Evolutionary conservation across 2,113 vertebrate species (phyloP).

Genomic region (Lanius collurio): DNA sequence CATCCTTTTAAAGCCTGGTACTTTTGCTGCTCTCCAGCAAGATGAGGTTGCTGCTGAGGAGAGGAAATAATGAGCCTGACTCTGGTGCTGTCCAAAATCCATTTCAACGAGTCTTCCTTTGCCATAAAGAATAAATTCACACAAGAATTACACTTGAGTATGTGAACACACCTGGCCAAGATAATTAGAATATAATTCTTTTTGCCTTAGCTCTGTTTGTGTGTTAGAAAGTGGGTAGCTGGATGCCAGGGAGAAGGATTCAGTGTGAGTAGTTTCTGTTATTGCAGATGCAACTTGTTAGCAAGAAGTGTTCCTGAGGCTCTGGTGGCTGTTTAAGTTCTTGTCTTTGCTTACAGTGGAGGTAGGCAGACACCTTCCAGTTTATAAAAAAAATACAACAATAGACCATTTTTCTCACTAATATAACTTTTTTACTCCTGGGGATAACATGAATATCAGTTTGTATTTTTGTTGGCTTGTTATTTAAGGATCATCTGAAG

Average conservation of each 20-base stretch:
- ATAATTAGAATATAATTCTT: background rate
- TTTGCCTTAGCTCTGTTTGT: background rate
- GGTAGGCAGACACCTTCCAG: background rate
- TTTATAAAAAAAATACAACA: background rate
- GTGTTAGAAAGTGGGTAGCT: background rate
- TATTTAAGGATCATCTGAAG: constrained; percentile 18
- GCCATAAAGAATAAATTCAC: background rate
- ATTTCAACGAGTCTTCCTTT: background rate
- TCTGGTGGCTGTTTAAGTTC: background rate
- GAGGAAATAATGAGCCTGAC: background rate
- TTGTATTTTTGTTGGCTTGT: constrained; percentile 23
- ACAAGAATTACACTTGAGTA: background rate
- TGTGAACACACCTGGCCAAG: background rate
- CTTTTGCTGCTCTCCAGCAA: background rate
- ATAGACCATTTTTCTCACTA: background rate
- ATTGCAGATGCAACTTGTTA: background rate
- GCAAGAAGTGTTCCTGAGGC: background rate
- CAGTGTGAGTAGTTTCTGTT: background rate
- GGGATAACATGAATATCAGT: constrained; percentile 13
- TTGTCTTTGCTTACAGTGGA: background rate
- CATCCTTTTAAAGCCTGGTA: background rate
- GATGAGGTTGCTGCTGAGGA: background rate
- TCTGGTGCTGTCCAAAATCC: background rate
- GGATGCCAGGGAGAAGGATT: background rate
- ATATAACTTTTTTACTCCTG: background rate